Percentiles rank a stretch among this genome's conserved stretches.
These are phyloP conservation scores for Oryzias javanicus DNA, from an alignment of 2,113 vertebrate species.

Conservation along the genomic window DNA sequence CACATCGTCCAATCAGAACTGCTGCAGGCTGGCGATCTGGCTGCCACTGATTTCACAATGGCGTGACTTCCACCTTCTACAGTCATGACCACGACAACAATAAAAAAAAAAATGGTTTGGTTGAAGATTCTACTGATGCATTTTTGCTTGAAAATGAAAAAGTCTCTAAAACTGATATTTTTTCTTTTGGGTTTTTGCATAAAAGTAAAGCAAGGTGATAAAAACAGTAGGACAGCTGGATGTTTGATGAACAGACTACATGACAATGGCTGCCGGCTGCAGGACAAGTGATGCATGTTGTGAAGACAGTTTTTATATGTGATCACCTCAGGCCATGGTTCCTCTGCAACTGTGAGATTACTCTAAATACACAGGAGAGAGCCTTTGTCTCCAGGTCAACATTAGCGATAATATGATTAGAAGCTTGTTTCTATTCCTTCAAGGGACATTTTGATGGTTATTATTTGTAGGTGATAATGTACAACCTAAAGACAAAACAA, in stretches of 20 bases:
- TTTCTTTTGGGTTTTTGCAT: slow-evolving; percentile 16
- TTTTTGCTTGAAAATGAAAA: not conserved
- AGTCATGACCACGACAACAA: too few species aligned
- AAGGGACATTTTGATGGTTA: slow-evolving; percentile 60
- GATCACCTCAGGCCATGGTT: slow-evolving; percentile 54
- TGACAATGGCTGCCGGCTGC: slow-evolving; percentile 46
- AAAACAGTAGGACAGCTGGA: slow-evolving; percentile 39
- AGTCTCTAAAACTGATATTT: slow-evolving; percentile 28
- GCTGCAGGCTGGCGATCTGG: too few species aligned
- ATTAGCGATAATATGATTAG: slow-evolving; percentile 67
- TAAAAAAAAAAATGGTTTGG: too few species aligned
- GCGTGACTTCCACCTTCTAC: too few species aligned
- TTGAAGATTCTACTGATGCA: too few species aligned
- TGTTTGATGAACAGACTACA: slow-evolving; percentile 3
- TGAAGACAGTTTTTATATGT: slow-evolving; percentile 41
- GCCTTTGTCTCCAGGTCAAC: slow-evolving; percentile 61
- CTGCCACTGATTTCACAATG: too few species aligned
- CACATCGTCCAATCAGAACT: too few species aligned
- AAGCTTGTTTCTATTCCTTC: slow-evolving; percentile 55
- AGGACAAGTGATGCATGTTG: slow-evolving; percentile 50
- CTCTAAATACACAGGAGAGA: slow-evolving; percentile 41
- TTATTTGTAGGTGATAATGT: slow-evolving; percentile 73
- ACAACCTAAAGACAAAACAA: slow-evolving; percentile 71
- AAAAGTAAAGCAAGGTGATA: slow-evolving; percentile 47
- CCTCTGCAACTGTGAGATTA: slow-evolving; percentile 38